phyloP scores from a whole-genome alignment of 2,888 invertebrate genomes.

The Metopia argyrocephala region DNA sequence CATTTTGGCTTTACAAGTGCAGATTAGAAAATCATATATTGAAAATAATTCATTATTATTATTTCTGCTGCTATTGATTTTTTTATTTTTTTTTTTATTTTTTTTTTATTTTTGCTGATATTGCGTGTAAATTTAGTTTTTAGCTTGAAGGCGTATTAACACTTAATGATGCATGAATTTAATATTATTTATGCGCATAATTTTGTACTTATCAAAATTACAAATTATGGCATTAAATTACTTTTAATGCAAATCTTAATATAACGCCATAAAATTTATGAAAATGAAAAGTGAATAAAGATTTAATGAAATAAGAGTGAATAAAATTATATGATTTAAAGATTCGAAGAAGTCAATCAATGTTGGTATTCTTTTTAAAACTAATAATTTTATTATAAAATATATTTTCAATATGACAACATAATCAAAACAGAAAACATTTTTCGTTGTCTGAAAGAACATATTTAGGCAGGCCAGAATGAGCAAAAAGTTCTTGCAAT shows the following conservation, averaged over 20 bases:
- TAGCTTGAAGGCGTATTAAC: not conserved
- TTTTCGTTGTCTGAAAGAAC: no score
- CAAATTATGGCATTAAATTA: not conserved
- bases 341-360: no score
- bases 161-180: slow-evolving; percentile 32
- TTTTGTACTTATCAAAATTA: not conserved
- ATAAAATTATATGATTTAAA: no score
- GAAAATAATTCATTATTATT: not conserved
- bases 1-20: not conserved
- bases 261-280: no score
- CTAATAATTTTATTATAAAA: no score
- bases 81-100: not conserved
- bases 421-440: no score
- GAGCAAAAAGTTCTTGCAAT: no score
- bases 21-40: not conserved
- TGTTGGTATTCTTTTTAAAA: no score
- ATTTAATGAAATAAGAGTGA: no score
- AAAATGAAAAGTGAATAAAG: not conserved
- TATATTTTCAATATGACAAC: no score
- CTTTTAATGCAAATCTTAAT: no score
- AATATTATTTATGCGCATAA: not conserved
- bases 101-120: not conserved
- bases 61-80: not conserved
- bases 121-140: not conserved
- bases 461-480: no score